Base-by-base conservation (phyloP, 1,140 invertebrate genomes). In the Drosophila watanabei region DNA sequence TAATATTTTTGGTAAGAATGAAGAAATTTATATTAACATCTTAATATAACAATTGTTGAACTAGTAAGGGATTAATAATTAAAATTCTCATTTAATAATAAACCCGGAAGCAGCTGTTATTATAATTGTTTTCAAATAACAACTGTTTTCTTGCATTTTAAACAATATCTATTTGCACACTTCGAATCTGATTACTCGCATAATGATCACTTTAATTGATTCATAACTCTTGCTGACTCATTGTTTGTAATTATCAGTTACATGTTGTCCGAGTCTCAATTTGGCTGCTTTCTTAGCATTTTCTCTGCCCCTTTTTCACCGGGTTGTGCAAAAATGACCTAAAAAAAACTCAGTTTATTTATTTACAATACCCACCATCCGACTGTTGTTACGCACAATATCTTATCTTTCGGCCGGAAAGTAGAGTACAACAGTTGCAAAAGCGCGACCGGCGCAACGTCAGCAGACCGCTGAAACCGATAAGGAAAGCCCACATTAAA, bases 291-390 rank as follows among this genome's bases (percentile, higher is more conserved):
- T 37, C 43, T 51, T 66, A 43, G 54, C 41, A 56, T 60, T 77
- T 57, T 35, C 32, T 48, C 56, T 16, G 41, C 48, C 43, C 49
- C 18, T 59, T 77, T 60, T 69, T 43, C 43, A 56, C 39, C 1
- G 28, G 45, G 83, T 89, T 88, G 80, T 89, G 85, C 72, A 84
- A 88, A 80, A 73, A 46, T 73, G 84, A 85, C 84, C 85, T 84
- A 49, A 84, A 88, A 88, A 87, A 57, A 51, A n/a, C 48, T 43
- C 37, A 39, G 60, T 84, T 80, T 80, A 75, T 89, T 89, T 78
- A 71, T 88, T 89, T 75, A 86, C 70, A 86, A 86, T 79, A 57
- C 41, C 43, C 28, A 7, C 69, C 52, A 56, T 69, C 66, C 58
- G 48, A 20, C 64, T 66, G 57, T 72, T 62, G 66, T 61, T 76